Conservation (phyloP, 2,888 invertebrate species). For the Dynastes maya region DNA sequence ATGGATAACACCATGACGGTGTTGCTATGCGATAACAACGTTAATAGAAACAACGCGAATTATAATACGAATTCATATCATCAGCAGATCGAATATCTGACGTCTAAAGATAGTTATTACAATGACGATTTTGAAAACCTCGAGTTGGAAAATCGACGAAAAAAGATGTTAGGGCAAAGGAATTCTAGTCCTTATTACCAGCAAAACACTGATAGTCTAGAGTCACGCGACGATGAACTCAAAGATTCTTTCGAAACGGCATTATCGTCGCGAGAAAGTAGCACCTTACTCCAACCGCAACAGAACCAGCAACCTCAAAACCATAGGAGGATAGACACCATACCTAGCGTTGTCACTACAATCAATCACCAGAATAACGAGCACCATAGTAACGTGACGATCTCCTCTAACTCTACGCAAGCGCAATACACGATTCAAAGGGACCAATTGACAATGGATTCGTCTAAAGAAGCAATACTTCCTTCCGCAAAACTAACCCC, state of each 20-base stretch:
- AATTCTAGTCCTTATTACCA: conserved; percentile 67
- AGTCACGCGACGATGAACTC: conserved; percentile 73
- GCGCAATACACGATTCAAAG: conserved; percentile 63
- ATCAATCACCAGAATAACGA: conserved; percentile 15
- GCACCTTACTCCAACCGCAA: conserved; percentile 68
- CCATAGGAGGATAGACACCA: conserved; percentile 60
- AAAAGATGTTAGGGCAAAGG: conserved; percentile 60
- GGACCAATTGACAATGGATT: conserved; percentile 60
- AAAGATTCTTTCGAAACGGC: conserved; percentile 75
- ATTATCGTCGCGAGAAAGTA: conserved; percentile 69
- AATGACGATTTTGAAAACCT: conserved; percentile 58
- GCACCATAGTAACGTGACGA: conserved; percentile 8
- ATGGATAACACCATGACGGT: conserved; percentile 53
- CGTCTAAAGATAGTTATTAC: conserved; percentile 63
- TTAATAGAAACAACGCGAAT: conserved; percentile 60
- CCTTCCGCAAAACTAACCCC: conserved; percentile 54
- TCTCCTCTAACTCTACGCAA: conserved; percentile 56
- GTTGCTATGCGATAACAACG: conserved; percentile 50
- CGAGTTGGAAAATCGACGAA: conserved; percentile 52
- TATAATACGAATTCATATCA: conserved; percentile 55
- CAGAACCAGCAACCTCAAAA: conserved; percentile 40
- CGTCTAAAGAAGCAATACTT: conserved; percentile 62
- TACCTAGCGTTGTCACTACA: conserved; percentile 46
- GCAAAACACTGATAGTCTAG: conserved; percentile 73
- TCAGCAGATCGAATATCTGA: conserved; percentile 52